Conservation (phyloP, 2,797 vertebrate species). For the Emys orbicularis region DNA sequence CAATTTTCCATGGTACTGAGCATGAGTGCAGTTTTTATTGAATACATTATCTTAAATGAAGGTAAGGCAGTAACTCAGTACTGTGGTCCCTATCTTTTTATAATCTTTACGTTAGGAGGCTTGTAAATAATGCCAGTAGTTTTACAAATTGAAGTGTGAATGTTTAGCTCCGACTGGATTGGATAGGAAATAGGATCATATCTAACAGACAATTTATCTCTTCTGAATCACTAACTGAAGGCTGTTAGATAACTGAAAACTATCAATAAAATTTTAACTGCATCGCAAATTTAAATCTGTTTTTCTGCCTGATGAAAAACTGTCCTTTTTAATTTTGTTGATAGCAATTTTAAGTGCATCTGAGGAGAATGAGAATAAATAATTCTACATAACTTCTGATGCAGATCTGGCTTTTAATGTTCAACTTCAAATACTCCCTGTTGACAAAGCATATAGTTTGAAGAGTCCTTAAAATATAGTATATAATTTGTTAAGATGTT, state of each 20-base stretch:
- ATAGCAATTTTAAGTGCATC: slow-evolving; percentile 50
- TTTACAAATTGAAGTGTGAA: slow-evolving; percentile 22
- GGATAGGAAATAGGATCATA: slow-evolving; percentile 59
- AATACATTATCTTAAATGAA: slow-evolving; percentile 1
- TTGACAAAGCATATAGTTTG: slow-evolving; percentile 33
- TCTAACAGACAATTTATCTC: slow-evolving; percentile 36
- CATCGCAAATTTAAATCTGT: background rate
- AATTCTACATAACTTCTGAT: slow-evolving; percentile 66
- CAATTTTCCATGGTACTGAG: background rate
- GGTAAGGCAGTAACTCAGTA: slow-evolving; percentile 14
- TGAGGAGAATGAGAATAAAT: slow-evolving; percentile 60
- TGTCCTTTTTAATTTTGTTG: background rate
- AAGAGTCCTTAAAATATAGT: background rate
- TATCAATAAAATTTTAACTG: background rate
- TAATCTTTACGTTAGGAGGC: slow-evolving; percentile 34
- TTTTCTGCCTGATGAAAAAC: background rate
- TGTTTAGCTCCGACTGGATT: background rate
- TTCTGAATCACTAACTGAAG: slow-evolving; percentile 50
- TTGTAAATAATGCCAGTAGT: slow-evolving; percentile 48
- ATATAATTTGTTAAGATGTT: background rate
- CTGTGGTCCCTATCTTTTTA: background rate
- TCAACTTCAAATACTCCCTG: slow-evolving; percentile 60
- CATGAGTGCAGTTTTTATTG: background rate
- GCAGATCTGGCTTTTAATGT: slow-evolving; percentile 51
- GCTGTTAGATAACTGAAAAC: slow-evolving; percentile 43